Evolutionary conservation across 2,113 vertebrate genomes (phyloP).

Genomic region (Aix galericulata): DNA sequence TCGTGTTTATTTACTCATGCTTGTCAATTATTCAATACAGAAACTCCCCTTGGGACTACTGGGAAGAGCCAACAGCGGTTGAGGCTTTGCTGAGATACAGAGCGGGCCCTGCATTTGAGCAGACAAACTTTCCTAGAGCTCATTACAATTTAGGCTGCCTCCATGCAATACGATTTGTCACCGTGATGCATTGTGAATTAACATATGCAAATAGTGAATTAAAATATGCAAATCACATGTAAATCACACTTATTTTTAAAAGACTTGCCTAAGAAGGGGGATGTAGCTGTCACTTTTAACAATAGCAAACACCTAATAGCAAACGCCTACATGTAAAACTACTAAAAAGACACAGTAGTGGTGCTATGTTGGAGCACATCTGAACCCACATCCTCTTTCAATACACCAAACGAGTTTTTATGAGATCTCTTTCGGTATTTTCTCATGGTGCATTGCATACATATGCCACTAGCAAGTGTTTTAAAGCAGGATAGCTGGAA

Average conservation of each 20-base stretch:
- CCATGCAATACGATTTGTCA: neutral
- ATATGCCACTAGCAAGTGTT: neutral
- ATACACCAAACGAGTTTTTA: neutral
- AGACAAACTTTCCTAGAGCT: conserved; percentile 18
- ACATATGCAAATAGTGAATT: conserved; percentile 26
- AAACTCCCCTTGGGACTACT: neutral
- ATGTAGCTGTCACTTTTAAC: conserved; percentile 66
- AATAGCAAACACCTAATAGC: conserved; percentile 67
- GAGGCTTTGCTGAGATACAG: neutral
- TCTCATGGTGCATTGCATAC: neutral
- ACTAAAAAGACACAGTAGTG: neutral
- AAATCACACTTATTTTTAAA: conserved; percentile 57
- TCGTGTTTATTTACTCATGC: neutral
- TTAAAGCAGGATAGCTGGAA: neutral
- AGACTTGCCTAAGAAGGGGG: conserved; percentile 42
- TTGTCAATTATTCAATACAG: neutral
- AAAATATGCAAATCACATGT: conserved; percentile 36
- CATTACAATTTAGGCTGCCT: neutral
- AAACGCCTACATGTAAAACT: conserved; percentile 51
- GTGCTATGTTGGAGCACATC: neutral
- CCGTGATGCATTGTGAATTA: conserved; percentile 27
- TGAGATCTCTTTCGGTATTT: neutral
- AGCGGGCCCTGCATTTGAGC: neutral
- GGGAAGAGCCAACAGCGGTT: neutral
- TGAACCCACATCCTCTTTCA: conserved; percentile 1